phyloP scores from a whole-genome alignment of 2,797 vertebrate species.

The Parauchenoglanis ngamensis region DNA sequence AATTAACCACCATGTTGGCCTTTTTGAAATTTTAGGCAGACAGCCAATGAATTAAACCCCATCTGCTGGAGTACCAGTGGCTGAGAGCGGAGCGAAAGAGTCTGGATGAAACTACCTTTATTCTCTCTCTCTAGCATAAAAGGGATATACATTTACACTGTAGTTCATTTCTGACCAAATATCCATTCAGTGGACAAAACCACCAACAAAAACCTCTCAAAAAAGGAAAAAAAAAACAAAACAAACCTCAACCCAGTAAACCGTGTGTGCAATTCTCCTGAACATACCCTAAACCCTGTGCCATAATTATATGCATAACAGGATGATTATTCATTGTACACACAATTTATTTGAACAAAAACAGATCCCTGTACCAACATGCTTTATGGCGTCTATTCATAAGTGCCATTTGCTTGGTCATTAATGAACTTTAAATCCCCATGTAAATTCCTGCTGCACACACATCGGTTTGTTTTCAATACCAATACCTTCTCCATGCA shows the following conservation, averaged over 20 bases:
- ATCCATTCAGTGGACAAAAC: not conserved
- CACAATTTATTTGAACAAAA: not conserved
- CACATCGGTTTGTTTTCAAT: not conserved
- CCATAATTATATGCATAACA: not conserved
- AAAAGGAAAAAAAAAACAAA: not conserved
- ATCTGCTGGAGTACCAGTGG: too few relatives aligned
- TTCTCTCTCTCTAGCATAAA: too few relatives aligned
- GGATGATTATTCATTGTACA: too few relatives aligned
- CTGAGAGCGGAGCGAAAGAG: not conserved
- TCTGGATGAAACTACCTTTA: not conserved
- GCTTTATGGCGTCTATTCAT: not conserved
- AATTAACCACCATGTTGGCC: not conserved
- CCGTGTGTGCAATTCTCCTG: not conserved
- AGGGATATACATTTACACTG: not conserved
- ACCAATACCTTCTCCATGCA: conserved; percentile 13
- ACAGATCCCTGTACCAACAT: not conserved
- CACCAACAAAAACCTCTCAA: not conserved
- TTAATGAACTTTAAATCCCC: not conserved
- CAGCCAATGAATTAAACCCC: not conserved
- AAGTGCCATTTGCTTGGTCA: not conserved
- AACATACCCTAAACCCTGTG: not conserved
- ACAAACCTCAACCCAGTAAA: not conserved
- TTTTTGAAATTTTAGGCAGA: conserved; percentile 2
- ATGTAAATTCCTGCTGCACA: not conserved
- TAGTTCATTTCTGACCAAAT: not conserved